Base-by-base conservation (phyloP, 2,797 vertebrate genomes). In the Ctenopoma kingsleyae region DNA sequence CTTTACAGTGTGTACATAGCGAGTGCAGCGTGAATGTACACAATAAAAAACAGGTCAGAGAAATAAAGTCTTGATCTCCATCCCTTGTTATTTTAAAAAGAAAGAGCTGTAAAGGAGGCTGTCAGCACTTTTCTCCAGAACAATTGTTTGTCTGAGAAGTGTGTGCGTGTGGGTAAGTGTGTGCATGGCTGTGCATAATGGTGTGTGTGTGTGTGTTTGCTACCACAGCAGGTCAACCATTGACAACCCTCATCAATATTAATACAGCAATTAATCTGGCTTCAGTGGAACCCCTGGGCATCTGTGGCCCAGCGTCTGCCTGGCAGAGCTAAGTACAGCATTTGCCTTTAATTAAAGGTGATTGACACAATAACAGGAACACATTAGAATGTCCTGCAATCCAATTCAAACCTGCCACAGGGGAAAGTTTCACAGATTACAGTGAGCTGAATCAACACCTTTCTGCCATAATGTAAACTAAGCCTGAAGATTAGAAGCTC, bases 161-260 rank as follows among this genome's bases (percentile, higher is more conserved):
- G 67, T 25, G 44, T 67, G 48, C 19, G 36, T 58, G 47, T 46
- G 54, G 5, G 27, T 38, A 13, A 4, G 48, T 17, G 32, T 23
- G 20, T 32, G 19, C 47, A 22, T 47, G 49, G n/a, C 25, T 23
- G 35, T 40, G 64, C 8, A 27, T 27, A 13, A 56, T 41, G 6
- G 15, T 58, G 49, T 53, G 66, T 25, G 43, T 67, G 48, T 22
- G 36, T 57, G 47, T 50, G 54, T 47, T 56, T 66, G 63, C 51
- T 76, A 60, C 55, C 50, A 4, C 75, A 73, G 74, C 77, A 71
- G 83, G 80, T 90, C 87, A 80, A 68, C 68, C 71, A 71, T 38
- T 60, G 82, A 89, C n/a, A 54, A 85, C 83, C 78, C 67, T 68
- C 83, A 93, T 94, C 80, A 92, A 94, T 93, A 94, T 94, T 92